Base-by-base conservation (phyloP, 2,888 invertebrate species). In the Stomorhina lunata region DNA sequence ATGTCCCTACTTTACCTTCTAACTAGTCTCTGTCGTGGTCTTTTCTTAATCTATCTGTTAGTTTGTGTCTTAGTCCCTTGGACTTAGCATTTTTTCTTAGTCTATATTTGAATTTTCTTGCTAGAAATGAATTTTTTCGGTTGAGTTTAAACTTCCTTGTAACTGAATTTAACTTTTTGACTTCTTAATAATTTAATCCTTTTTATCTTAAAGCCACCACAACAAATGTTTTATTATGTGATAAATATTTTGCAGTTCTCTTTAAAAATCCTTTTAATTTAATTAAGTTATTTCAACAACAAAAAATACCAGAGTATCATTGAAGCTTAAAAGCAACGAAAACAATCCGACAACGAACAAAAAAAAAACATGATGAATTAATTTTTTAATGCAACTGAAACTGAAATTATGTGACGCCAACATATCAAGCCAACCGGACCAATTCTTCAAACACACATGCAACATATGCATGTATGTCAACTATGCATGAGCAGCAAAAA, bases 361-460 rank as follows among this genome's bases (percentile, higher is more conserved):
- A 25, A 25, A 29, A 43, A 59, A 34, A 69, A 66, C 50, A 82
- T 75, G 82, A 82, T 82, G 82, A 82, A 82, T 82, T 82, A 82
- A 75, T 71, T 79, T 82, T 71, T 79, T 79, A 82, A 79, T 71
- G 75, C 82, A 71, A 59, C 50, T 71, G 69, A 69, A 82, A 82
- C 69, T 59, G 73, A 75, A 82, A 75, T 78, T 82, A 75, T 69
- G 65, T 69, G 81, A 82, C 81, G 78, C 73, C 78, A 78, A 82
- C 69, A 82, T 75, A 78, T 73, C 73, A 80, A 75, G 53, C 69
- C 73, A 82, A 82, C 69, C 78, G 81, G 77, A 80, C 79, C 69
- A 76, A 71, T 75, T 66, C 75, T 34, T 71, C 45, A 79, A 78
- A 57, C 68, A 69, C 40, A 27, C 27, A 55, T 65, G 68, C 75